Evolutionary conservation across 2,113 vertebrate genomes (phyloP), one percentile per base, ranked within the genome.

Genomic region (Burhinus oedicnemus): DNA sequence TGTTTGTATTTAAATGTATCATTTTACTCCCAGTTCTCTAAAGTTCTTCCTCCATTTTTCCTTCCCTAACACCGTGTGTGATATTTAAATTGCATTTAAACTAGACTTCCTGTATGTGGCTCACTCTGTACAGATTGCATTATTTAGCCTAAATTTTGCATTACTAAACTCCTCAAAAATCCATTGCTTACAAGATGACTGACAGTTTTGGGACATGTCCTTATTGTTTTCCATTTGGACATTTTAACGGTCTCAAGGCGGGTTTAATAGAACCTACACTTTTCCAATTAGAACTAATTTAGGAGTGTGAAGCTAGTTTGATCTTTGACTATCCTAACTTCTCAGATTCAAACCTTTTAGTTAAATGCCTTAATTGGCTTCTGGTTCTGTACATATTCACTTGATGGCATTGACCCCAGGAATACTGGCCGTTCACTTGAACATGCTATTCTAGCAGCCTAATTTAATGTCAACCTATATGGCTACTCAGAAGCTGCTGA

Each of bases 361-460:
- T 86, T 96, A 92, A 91, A 87, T 87, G 34, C 30, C 10, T 88
- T 82, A 52, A 65, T 84, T 87, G 42, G 21, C 77, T 92, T 76
- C 61, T 95, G 15, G 30, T 82, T 89, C 72, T 78, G 66, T 87
- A 84, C 23, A 49, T 75, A 68, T 60, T 87, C 21, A 34, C n/a
- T 84, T 76, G 30, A 61, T 68, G 8, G 5, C 44, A 45, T 58
- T 93, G 89, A 71, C 61, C 34, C 25, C 54, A 64, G 61, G 38
- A 78, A 89, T 68, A 66, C 17, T 75, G 69, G 26, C 47, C 27
- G 38, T 93, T 83, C 21, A 34, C 16, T 72, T 52, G 42, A 62
- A 49, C 19, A 29, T 82, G 22, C 40, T 83, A 3, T 77, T 94
- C 54, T 30, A 77, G 44, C 58, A 83, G 62, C 19, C 40, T 83